Conservation (phyloP, 1,140 invertebrate genomes). For the Hypothenemus hampei region DNA sequence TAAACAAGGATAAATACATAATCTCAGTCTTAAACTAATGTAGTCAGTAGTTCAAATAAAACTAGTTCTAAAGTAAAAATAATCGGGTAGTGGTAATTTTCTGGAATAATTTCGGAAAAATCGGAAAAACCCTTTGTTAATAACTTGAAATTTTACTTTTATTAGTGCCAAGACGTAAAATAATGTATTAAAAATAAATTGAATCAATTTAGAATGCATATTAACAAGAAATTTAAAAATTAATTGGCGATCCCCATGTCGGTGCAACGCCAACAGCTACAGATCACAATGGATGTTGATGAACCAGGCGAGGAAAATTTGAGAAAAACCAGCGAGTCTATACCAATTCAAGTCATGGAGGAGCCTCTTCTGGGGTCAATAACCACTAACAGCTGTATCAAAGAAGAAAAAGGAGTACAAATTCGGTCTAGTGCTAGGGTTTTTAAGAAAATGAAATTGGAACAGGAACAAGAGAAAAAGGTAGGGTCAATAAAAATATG, state of each 20-base stretch:
- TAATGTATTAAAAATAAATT: too few relatives aligned
- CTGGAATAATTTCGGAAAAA: too few relatives aligned
- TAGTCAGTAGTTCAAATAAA: too few relatives aligned
- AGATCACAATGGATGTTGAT: slow-evolving; percentile 25
- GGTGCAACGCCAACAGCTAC: slow-evolving; percentile 4
- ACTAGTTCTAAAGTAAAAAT: too few relatives aligned
- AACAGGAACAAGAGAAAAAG: slow-evolving; percentile 34
- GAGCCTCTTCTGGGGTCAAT: slow-evolving; percentile 26
- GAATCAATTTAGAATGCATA: background rate
- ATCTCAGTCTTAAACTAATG: too few relatives aligned
- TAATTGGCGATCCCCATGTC: background rate
- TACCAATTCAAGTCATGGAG: background rate
- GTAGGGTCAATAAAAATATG: slow-evolving; percentile 2
- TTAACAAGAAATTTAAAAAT: background rate
- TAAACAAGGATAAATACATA: too few relatives aligned
- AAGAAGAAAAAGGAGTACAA: slow-evolving; percentile 48
- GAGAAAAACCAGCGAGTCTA: slow-evolving; percentile 6
- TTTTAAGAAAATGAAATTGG: slow-evolving; percentile 58
- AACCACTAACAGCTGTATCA: slow-evolving; percentile 19
- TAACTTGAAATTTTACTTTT: too few relatives aligned
- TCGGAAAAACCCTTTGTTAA: too few relatives aligned
- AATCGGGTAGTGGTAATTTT: too few relatives aligned
- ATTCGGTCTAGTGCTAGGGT: slow-evolving; percentile 61
- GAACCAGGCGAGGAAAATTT: slow-evolving; percentile 13
- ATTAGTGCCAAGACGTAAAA: too few relatives aligned